Evolutionary conservation across 2,797 vertebrate species (phyloP).

Genomic region (Perodicticus potto): DNA sequence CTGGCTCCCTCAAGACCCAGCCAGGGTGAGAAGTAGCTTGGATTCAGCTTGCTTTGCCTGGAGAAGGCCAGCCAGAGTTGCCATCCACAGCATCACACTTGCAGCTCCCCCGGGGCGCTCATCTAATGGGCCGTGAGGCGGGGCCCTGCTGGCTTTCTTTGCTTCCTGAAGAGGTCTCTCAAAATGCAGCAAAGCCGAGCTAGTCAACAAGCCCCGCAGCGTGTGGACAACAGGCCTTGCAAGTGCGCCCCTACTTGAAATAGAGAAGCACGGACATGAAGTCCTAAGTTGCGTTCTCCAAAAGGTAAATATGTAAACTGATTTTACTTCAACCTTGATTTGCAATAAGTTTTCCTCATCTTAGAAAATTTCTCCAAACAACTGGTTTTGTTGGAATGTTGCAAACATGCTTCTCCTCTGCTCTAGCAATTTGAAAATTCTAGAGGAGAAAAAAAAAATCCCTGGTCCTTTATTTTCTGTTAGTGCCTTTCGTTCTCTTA

Average conservation of each 20-base stretch:
- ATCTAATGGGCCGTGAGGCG: fast-evolving
- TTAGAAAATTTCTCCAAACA: not conserved
- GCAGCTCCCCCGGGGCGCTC: not conserved
- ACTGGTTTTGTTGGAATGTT: not conserved
- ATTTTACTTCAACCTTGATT: not conserved
- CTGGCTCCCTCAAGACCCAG: not conserved
- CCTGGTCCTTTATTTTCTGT: not conserved
- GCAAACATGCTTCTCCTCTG: not conserved
- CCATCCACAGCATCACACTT: fast-evolving
- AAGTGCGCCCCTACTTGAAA: not conserved
- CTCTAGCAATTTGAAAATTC: not conserved
- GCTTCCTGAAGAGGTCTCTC: not conserved
- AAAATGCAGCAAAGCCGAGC: not conserved
- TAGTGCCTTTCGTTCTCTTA: fast-evolving
- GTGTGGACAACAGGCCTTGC: not conserved
- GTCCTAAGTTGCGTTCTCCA: not conserved
- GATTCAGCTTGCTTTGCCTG: not conserved
- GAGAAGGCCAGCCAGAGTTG: not conserved
- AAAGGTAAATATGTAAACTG: not conserved
- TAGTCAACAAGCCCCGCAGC: not conserved
- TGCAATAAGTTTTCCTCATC: not conserved
- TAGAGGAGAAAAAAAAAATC: not conserved
- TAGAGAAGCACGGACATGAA: not conserved
- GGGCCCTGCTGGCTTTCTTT: not conserved
- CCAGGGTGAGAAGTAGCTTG: not conserved